Evolutionary conservation across 2,888 invertebrate genomes (phyloP).

Genomic region (Caenorhabditis wallacei): DNA sequence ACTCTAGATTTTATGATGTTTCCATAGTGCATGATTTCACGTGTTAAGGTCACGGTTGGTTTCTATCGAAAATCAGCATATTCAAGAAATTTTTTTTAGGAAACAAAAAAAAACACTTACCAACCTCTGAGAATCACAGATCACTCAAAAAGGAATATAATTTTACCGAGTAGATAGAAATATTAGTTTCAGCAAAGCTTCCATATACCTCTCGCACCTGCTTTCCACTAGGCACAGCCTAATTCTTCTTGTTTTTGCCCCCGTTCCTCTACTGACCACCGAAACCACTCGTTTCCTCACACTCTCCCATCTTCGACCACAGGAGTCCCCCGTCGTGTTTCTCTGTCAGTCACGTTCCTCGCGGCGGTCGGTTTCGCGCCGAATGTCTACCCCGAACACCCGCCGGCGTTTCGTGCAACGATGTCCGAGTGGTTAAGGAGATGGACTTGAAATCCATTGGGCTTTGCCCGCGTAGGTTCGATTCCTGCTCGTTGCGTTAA

Average conservation of each 20-base stretch:
- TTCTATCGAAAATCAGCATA: too few species aligned
- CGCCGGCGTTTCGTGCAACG: slow-evolving; percentile 70
- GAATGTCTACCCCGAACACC: slow-evolving; percentile 48
- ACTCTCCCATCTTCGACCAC: neutral
- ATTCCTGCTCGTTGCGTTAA: slow-evolving; percentile 86
- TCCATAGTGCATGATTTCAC: too few species aligned
- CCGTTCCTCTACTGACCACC: neutral
- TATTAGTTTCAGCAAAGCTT: too few species aligned
- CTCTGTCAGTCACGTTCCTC: slow-evolving; percentile 5
- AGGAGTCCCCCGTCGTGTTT: neutral
- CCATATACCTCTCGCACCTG: slow-evolving; percentile 2
- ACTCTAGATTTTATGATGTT: too few species aligned
- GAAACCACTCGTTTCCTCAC: neutral
- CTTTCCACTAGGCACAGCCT: neutral
- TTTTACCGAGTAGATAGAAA: neutral
- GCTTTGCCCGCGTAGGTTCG: slow-evolving; percentile 88
- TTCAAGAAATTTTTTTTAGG: too few species aligned
- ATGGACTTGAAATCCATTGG: slow-evolving; percentile 88
- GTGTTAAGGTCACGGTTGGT: too few species aligned
- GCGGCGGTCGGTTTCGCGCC: slow-evolving; percentile 15
- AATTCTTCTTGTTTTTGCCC: neutral
- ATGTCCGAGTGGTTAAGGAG: slow-evolving; percentile 87
- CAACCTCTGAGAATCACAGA: neutral
- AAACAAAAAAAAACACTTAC: too few species aligned
- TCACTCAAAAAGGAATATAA: neutral